Conservation (phyloP, 2,113 vertebrate genomes). For the Mustela nigripes region DNA sequence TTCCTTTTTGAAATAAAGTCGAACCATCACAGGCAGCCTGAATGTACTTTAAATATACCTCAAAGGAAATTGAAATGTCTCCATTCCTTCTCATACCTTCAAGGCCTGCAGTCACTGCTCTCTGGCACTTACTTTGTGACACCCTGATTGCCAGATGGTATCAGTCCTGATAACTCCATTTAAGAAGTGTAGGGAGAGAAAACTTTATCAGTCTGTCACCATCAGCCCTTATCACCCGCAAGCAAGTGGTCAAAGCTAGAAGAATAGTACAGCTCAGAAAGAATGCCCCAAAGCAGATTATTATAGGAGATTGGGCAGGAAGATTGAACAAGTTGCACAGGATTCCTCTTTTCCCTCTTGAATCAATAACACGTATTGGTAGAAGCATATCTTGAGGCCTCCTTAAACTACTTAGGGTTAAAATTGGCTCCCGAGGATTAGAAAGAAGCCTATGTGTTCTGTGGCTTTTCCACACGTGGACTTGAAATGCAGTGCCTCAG, state of each 20-base stretch:
- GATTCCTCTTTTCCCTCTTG: slow-evolving; percentile 25
- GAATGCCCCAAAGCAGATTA: neutral
- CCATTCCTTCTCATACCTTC: neutral
- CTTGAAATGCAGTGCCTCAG: fast-evolving
- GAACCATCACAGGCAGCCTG: slow-evolving; percentile 16
- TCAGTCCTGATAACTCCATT: slow-evolving; percentile 61
- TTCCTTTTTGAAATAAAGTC: slow-evolving; percentile 60
- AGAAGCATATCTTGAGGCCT: neutral
- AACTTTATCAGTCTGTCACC: slow-evolving; percentile 62
- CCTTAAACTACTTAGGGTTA: neutral
- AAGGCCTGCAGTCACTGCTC: neutral
- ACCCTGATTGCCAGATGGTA: slow-evolving; percentile 62
- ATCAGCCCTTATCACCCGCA: slow-evolving; percentile 55
- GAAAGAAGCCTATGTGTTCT: neutral
- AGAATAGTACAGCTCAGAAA: neutral
- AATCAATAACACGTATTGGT: slow-evolving; percentile 21
- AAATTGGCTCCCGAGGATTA: neutral
- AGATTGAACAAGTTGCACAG: neutral
- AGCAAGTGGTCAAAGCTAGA: slow-evolving; percentile 58
- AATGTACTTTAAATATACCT: slow-evolving; percentile 36
- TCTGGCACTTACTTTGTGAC: slow-evolving; percentile 57
- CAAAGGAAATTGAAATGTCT: slow-evolving; percentile 12
- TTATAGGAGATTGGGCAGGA: neutral
- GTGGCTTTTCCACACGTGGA: neutral
- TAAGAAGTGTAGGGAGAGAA: slow-evolving; percentile 57